Evolutionary conservation across 2,888 invertebrate species (phyloP), one percentile per base, ranked within the genome.

Genomic region (Dryobota labecula): DNA sequence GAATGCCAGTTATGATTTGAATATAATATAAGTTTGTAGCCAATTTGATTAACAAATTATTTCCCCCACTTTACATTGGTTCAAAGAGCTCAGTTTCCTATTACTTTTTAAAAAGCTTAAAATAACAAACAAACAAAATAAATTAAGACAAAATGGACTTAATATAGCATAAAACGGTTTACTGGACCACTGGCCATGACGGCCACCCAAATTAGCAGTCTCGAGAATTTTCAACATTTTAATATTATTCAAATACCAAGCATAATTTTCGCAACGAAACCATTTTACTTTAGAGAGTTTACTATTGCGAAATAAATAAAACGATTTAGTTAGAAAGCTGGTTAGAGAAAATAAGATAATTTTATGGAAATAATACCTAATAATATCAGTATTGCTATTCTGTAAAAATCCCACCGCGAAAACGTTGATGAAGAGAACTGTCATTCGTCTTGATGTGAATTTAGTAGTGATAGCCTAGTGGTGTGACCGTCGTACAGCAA

Each of bases 141-240:
- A 30, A 56, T 49, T n/a, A 15, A 49, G 56, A 56, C 33, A 47
- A 73, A 76, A 36, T 13, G 9, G 11, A 56, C 41, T 75, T 68
- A 74, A 70, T 82, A 73, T 61, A 70, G 53, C 70, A 58, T 81
- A 54, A 49, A 69, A 75, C 49, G 20, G 77, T 80, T 84, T 74
- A 80, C 57, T 84, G 82, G 80, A 73, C 83, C 88, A 85, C 66
- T 84, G 87, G 76, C 74, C 88, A 86, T 88, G 86, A 87, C 88
- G 88, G 66, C 71, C 65, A 83, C 56, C 73, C n/a, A 15, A 69
- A 68, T 70, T 68, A 73, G 64, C 53, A 70, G 54, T 56, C 76
- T 68, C 27, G 47, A 68, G 54, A 70, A 70, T 73, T 72, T 54
- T 63, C 51, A 68, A 58, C 63, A 65, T 73, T 76, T 64, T 61